These are phyloP conservation scores for Uria aalge DNA, from an alignment of 2,113 vertebrate genomes.

Conservation along the genomic window DNA sequence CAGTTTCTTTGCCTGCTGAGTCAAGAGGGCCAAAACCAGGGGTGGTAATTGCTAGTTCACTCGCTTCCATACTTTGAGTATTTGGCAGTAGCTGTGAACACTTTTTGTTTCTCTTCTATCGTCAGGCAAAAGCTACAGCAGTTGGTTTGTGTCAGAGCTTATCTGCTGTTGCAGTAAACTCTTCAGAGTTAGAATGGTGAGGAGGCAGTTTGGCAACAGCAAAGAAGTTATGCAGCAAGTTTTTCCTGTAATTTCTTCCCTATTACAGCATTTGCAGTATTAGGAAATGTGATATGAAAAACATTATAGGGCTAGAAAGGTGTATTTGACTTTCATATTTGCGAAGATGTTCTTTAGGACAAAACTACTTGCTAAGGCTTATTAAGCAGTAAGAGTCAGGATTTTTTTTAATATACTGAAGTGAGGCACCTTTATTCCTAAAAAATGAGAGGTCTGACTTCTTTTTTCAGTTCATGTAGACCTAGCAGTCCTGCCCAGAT, in stretches of 20 bases:
- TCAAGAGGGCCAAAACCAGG: neutral
- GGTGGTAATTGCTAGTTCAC: neutral
- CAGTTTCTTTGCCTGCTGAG: neutral
- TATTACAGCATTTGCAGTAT: neutral
- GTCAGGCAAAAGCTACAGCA: neutral
- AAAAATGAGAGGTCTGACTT: neutral
- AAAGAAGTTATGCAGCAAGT: neutral
- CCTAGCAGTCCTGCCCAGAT: neutral
- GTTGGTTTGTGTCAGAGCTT: neutral
- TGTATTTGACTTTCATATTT: neutral
- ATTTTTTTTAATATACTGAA: neutral
- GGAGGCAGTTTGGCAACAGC: neutral
- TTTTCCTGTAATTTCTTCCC: neutral
- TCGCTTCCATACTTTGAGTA: neutral
- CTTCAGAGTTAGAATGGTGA: neutral
- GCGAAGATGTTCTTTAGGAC: neutral
- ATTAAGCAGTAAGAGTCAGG: neutral
- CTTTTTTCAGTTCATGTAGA: neutral
- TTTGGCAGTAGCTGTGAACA: neutral
- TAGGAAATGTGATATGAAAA: neutral
- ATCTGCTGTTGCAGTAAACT: neutral
- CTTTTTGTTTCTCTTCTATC: neutral
- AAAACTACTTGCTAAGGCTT: neutral
- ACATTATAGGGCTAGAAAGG: neutral
- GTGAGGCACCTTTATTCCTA: neutral